A percentile compares a stretch with the other conserved stretches of the same genome.
Evolutionary conservation across 1,140 invertebrate species (phyloP).

Genomic region (Ceratoteleas bidentatus): DNA sequence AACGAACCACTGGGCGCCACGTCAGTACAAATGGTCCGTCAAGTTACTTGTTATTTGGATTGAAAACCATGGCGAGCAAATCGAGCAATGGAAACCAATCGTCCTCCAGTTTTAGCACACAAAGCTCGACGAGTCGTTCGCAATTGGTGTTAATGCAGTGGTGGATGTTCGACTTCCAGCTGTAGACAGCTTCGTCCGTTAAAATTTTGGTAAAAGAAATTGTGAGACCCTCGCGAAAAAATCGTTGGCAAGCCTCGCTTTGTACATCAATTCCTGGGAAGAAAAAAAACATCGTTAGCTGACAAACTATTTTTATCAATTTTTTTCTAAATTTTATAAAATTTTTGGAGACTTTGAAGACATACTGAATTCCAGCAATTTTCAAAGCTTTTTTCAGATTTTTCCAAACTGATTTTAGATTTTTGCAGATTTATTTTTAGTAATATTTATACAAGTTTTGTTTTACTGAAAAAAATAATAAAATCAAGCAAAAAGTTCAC

Average conservation of each 20-base stretch:
- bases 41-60: constrained; percentile 93
- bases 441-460: too few species aligned
- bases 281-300: neutral
- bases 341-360: too few species aligned
- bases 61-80: constrained; percentile 95
- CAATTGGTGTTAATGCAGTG: constrained; percentile 97
- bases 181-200: constrained; percentile 98
- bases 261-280: constrained; percentile 90
- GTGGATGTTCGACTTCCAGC: constrained; percentile 98
- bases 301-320: too few species aligned
- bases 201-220: constrained; percentile 98
- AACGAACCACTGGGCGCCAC: too few species aligned
- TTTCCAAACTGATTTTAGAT: too few species aligned
- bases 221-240: constrained; percentile 96
- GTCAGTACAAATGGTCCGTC: neutral
- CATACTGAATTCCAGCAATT: too few species aligned
- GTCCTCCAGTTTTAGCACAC: constrained; percentile 93
- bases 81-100: constrained; percentile 97
- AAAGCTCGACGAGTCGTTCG: constrained; percentile 94
- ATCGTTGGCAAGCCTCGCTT: constrained; percentile 95
- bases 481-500: constrained; percentile 75
- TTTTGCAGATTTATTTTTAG: too few species aligned
- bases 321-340: too few species aligned
- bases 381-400: too few species aligned
- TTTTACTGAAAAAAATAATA: too few species aligned